Evolutionary conservation across 2,797 vertebrate species (phyloP), one percentile per base, ranked within the genome.

Genomic region (Dromococcyx pavoninus): DNA sequence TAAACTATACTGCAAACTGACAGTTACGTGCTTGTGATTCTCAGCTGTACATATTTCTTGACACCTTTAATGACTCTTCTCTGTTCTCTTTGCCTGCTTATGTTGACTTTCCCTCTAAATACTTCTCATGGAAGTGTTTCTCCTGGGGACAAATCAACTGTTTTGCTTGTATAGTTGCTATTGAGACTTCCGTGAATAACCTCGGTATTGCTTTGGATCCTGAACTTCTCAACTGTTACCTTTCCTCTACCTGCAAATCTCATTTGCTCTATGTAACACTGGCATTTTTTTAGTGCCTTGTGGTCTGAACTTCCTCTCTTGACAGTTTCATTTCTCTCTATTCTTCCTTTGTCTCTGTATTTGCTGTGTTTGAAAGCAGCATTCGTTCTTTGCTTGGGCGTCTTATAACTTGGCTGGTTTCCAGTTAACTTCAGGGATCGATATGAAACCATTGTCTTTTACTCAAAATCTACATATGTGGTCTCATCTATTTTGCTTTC

Each of bases 11-110:
- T 66, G 71, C 67, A 78, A 82, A 39, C 54, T 91, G 88, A 76
- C 89, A 91, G 69, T 79, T 94, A 50, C 19, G 16, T 90, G 83
- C 73, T 91, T 2, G 4, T 87, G 88, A 87, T 93, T 88, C 93
- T 84, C 76, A 67, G 71, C 66, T 93, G 67, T 90, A 64, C 33
- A 0, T 87, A 35, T 58, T 95, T 89, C 80, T 86, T 88, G 77
- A 89, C 94, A 95, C 95, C 80, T 96, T 90, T 96, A 96, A 94
- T 96, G 94, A 94, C 64, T 91, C 61, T 56, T 88, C 35, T 67
- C 51, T 91, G 57, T 89, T 94, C 10, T 86, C 50, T 81, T 88
- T 78, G 51, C 54, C 64, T 90, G 76, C 77, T 90, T 71, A 22
- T 91, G 72, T 87, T 85, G 73, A 46, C 60, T 95, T 92, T 71